Conservation (phyloP, 2,888 invertebrate species). For the Phengaris alcon region DNA sequence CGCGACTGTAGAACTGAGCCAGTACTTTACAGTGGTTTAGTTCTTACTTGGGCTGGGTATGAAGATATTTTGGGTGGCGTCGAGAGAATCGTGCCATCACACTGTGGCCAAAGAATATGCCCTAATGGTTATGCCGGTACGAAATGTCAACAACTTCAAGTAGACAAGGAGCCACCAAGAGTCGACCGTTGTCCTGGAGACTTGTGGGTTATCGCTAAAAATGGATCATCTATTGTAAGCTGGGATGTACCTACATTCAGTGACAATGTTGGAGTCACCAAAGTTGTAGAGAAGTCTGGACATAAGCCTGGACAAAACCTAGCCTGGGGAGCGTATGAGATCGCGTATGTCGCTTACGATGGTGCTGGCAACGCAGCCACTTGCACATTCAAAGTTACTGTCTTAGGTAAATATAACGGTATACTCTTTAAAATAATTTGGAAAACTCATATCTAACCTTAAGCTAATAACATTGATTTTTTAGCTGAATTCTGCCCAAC, state of each 20-base stretch:
- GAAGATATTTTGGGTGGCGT: slow-evolving; percentile 93
- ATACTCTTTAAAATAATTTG: not conserved
- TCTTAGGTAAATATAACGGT: slow-evolving; percentile 84
- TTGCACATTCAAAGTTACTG: slow-evolving; percentile 94
- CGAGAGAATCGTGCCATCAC: slow-evolving; percentile 93
- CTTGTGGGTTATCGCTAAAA: slow-evolving; percentile 95
- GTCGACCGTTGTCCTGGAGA: slow-evolving; percentile 96
- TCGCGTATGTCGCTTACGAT: slow-evolving; percentile 96
- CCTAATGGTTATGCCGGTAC: slow-evolving; percentile 91
- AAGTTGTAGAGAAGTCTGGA: slow-evolving; percentile 90
- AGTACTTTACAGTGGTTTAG: slow-evolving; percentile 90
- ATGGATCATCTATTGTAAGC: slow-evolving; percentile 92
- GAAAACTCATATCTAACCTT: not conserved
- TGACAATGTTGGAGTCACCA: slow-evolving; percentile 91
- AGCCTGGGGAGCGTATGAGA: slow-evolving; percentile 94
- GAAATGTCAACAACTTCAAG: slow-evolving; percentile 90
- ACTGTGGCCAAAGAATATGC: slow-evolving; percentile 93
- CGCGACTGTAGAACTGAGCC: slow-evolving; percentile 95
- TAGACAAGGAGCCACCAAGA: slow-evolving; percentile 91
- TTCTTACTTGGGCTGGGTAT: slow-evolving; percentile 96
- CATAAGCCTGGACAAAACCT: slow-evolving; percentile 93
- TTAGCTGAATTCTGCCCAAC: slow-evolving; percentile 95
- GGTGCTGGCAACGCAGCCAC: slow-evolving; percentile 94
- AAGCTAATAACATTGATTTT: slow-evolving; percentile 41
- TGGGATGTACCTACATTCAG: slow-evolving; percentile 96